Evolutionary conservation across 2,113 vertebrate genomes (phyloP).

Genomic region (Epinephelus moara): DNA sequence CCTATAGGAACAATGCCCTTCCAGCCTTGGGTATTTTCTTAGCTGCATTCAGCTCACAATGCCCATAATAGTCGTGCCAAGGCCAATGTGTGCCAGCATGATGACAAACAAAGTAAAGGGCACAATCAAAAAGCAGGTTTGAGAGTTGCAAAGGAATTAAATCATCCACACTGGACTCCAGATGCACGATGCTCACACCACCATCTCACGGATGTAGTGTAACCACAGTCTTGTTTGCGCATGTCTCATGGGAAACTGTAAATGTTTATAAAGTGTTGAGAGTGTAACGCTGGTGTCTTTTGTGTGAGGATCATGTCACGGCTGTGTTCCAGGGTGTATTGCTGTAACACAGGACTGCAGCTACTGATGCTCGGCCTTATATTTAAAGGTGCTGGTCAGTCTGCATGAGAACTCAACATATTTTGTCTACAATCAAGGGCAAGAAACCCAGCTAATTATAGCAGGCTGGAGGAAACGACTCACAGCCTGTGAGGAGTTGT

Average conservation of each 20-base stretch:
- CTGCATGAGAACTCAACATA: constrained; percentile 38
- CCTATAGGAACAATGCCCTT: constrained; percentile 65
- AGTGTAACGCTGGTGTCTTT: neutral
- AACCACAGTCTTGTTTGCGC: neutral
- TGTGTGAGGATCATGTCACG: neutral
- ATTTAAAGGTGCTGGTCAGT: neutral
- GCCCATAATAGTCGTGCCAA: constrained; percentile 49
- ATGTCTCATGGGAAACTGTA: neutral
- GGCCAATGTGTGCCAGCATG: constrained; percentile 11
- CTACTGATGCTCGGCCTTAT: neutral
- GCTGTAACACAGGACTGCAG: neutral
- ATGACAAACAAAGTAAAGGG: constrained; percentile 24
- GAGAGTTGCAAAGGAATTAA: neutral
- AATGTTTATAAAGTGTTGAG: neutral
- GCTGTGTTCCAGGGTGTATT: neutral
- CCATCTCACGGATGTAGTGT: neutral
- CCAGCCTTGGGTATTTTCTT: constrained; percentile 71
- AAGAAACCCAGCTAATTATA: constrained; percentile 64
- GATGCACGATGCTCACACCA: neutral
- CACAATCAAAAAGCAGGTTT: constrained; percentile 8
- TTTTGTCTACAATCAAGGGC: constrained; percentile 72
- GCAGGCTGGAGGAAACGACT: constrained; percentile 54
- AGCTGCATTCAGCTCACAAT: constrained; percentile 38
- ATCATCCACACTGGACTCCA: neutral
- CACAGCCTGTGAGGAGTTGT: constrained; percentile 27